phyloP scores from a whole-genome alignment of 2,797 vertebrate species.

The Eulemur rubriventer region DNA sequence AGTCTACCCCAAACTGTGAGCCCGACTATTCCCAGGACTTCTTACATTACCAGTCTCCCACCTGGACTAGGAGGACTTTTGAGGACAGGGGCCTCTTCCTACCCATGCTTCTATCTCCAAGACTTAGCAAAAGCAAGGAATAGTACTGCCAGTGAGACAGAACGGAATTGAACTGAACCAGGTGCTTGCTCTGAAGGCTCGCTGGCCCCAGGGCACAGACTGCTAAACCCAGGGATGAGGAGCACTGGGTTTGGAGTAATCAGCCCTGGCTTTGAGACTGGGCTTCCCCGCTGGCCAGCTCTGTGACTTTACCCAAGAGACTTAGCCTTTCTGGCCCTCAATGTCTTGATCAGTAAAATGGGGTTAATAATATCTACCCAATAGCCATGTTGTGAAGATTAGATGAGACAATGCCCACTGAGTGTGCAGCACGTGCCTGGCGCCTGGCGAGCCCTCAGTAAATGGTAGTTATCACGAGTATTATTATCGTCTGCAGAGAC shows the following conservation, averaged over 20 bases:
- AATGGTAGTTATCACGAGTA: accelerated
- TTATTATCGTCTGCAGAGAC: accelerated
- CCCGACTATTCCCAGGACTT: background rate
- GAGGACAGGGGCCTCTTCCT: background rate
- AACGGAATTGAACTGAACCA: background rate
- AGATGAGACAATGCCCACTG: accelerated
- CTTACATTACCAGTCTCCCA: accelerated
- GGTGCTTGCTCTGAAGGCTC: background rate
- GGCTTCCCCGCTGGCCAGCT: background rate
- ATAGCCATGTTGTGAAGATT: background rate
- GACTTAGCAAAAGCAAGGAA: background rate
- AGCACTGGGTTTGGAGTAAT: background rate
- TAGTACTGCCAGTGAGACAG: background rate
- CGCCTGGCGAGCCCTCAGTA: background rate
- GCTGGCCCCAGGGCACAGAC: background rate
- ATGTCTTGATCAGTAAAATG: background rate
- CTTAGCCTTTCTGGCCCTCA: background rate
- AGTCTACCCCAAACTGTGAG: accelerated
- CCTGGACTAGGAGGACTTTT: background rate
- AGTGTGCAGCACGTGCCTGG: accelerated
- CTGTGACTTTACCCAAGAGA: background rate
- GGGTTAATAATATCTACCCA: background rate
- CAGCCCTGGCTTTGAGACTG: background rate
- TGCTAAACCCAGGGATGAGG: background rate
- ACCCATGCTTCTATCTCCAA: background rate